A percentile compares a stretch with the other conserved stretches of the same genome.
Conservation (phyloP, 2,888 invertebrate genomes). For the Tipula confusa region DNA sequence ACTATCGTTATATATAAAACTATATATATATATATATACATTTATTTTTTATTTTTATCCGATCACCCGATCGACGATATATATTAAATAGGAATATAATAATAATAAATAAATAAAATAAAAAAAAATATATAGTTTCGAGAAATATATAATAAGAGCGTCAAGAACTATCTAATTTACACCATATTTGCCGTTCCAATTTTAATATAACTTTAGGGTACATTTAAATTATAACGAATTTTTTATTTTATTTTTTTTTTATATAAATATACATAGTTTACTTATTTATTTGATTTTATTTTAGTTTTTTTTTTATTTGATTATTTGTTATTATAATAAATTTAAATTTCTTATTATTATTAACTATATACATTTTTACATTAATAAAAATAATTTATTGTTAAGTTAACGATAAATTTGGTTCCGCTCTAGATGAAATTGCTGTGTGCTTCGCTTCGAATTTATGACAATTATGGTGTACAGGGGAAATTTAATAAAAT, state of each 20-base stretch:
- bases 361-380: background rate
- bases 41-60: background rate
- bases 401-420: slow-evolving; percentile 3
- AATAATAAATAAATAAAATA: slow-evolving; percentile 16
- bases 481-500: background rate
- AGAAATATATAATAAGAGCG: background rate
- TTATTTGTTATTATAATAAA: slow-evolving; percentile 9
- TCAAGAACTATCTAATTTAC: slow-evolving; percentile 25
- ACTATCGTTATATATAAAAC: background rate
- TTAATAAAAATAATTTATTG: background rate
- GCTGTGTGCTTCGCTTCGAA: background rate
- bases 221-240: slow-evolving; percentile 1
- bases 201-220: background rate
- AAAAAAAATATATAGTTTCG: slow-evolving; percentile 25
- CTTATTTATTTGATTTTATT: background rate
- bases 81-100: background rate
- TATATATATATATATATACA: too few species aligned
- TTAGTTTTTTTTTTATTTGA: background rate
- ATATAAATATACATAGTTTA: background rate
- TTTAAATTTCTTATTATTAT: background rate
- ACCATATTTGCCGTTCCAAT: slow-evolving; percentile 20
- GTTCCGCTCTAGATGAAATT: background rate
- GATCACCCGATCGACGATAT: background rate
- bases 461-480: background rate
- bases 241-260: background rate